Base-by-base conservation (phyloP, 2,888 invertebrate genomes). In the Conchocele bisecta region DNA sequence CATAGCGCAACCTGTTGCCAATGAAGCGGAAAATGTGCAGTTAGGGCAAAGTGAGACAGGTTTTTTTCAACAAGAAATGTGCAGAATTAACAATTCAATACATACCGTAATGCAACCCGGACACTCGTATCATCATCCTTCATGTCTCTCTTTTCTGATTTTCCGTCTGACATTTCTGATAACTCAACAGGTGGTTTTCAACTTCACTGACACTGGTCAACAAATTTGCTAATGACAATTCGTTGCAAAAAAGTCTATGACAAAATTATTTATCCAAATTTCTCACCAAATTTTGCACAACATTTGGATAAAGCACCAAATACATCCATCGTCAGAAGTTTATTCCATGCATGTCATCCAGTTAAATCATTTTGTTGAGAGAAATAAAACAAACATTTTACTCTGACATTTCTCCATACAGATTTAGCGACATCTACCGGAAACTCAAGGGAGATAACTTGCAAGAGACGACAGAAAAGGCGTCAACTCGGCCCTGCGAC, bases 51-150 rank as follows among this genome's bases (percentile, higher is more conserved):
- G 17, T 7, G 6, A n/a, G 5, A 11, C 17, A 17, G 44, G 13
- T 13, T 44, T 9, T 9, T 17, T 9, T n/a, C 11, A 13, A 13
- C 7, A 13, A 3, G 24, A 7, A 17, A 1, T n/a, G n/a, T 15
- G 13, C 11, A 15, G 33, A n/a, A 53, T 17, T 35, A 1, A 20
- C 31, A 33, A 31, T 29, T 5, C 22, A 41, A 11, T 56, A 35
- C 37, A 58, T 80, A 87, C 88, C 88, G 85, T 46, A 89, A 79
- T 44, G 89, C 89, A 26, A 89, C 89, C 42, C 87, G 69, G 33
- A 89, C 89, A 71, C 86, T 87, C 33, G 83, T 80, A 63, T 88
- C 85, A 61, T 88, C 87, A 28, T 84, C 84, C 60, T 75, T 82
- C 33, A 50, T 73, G 44, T 83, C 84, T 15, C 67, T 74, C 28